Evolutionary conservation across 1,140 invertebrate genomes (phyloP), one percentile per base, ranked within the genome.

Genomic region (Paracyclopina nana): DNA sequence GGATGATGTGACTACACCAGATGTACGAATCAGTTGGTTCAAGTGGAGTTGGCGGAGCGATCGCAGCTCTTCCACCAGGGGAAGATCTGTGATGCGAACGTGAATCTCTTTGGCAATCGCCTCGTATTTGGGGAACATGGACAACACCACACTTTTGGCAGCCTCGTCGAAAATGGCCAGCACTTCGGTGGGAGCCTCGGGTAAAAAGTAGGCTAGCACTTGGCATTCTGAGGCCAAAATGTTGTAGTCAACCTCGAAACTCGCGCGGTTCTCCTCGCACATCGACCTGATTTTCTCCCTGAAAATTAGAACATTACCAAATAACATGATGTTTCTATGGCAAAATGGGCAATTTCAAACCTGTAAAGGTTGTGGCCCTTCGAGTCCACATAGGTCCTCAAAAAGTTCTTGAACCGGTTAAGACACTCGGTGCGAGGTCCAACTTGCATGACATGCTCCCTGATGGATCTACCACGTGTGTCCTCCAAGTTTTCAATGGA

Each of bases 401-500:
- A 66, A 63, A 96, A 96, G 58, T 86, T 91, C 62, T 90, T 91
- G 60, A 97, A 98, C 26, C 92, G 74, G 66, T 97, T 94, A 41
- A 82, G 79, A 59, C 98, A 95, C 72, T 98, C 94, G 9, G 82
- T 91, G 42, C 80, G 72, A 0, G 92, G 88, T n/a, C 83, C 91
- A 42, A 92, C 66, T 82, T 95, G 88, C 45, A 79, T 75, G 1
- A 97, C 88, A 88, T 94, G 97, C 60, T 98, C 91, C 57, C 84
- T 26, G 9, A 58, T 55, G 12, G 52, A 50, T 30, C 55, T 52
- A 6, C 69, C 68, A 30, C 66, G 58, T 60, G 70, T 70, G 60
- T 98, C 92, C 65, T 98, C 92, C 6, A 99, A 67, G 67, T 97
- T 97, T 62, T 98, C 92, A 57, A 97, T 92, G 30, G 86, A 91